Conservation (phyloP, 2,113 vertebrate genomes). For the Eurypyga helias region DNA sequence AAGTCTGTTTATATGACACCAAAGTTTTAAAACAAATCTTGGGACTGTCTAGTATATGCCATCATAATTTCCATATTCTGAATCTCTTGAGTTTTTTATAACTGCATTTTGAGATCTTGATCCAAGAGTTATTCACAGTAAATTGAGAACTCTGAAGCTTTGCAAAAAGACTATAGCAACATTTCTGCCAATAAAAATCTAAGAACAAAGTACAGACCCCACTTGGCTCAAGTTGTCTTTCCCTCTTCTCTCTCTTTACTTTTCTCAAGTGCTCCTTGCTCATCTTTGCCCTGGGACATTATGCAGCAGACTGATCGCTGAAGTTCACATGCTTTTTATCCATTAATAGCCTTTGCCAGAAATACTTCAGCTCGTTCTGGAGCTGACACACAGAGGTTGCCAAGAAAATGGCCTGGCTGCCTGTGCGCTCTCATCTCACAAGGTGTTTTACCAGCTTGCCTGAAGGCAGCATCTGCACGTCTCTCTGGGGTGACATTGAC, state of each 20-base stretch:
- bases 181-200: conserved; percentile 47
- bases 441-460: not conserved
- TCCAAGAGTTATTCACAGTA: conserved; percentile 26
- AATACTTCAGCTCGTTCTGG: conserved; percentile 22
- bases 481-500: not conserved
- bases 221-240: not conserved
- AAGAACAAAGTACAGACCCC: conserved; percentile 34
- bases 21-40: conserved; percentile 29
- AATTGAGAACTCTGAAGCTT: not conserved
- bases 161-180: not conserved
- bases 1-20: not conserved
- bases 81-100: not conserved
- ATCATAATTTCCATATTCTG: conserved; percentile 35
- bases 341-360: conserved; percentile 37
- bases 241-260: not conserved
- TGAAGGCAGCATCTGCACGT: not conserved
- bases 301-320: not conserved
- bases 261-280: conserved; percentile 8
- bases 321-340: conserved; percentile 56
- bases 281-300: conserved; percentile 20
- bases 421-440: not conserved
- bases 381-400: not conserved
- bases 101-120: conserved; percentile 13
- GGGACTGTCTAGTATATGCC: not conserved
- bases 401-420: not conserved